phyloP scores from a whole-genome alignment of 2,113 vertebrate genomes.

The Nematolebias whitei region DNA sequence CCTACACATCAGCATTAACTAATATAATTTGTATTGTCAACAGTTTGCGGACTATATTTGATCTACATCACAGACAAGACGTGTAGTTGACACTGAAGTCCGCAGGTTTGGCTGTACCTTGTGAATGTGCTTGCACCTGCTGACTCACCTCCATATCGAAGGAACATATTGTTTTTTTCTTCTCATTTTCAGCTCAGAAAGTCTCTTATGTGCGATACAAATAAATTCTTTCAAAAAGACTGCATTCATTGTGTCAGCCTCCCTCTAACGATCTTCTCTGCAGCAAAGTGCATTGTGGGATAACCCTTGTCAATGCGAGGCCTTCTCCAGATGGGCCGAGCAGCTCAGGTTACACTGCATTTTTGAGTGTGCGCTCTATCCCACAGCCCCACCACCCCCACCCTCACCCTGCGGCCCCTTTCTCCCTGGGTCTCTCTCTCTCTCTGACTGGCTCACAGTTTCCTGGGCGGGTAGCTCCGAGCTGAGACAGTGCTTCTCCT shows the following conservation, averaged over 20 bases:
- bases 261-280: conserved; percentile 70
- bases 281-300: conserved; percentile 82
- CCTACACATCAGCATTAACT: conserved; percentile 67
- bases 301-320: conserved; percentile 72
- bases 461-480: conserved; percentile 55
- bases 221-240: conserved; percentile 68
- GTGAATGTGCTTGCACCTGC: conserved; percentile 23
- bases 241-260: conserved; percentile 60
- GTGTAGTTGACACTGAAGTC: not conserved
- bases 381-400: conserved; percentile 32
- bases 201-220: conserved; percentile 51
- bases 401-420: conserved; percentile 32
- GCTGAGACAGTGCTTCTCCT: conserved; percentile 71
- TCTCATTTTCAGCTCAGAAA: conserved; percentile 14
- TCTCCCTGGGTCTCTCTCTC: conserved; percentile 19
- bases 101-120: no score
- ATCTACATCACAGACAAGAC: conserved; percentile 32
- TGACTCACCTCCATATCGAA: conserved; percentile 9
- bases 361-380: conserved; percentile 70
- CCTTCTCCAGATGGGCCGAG: conserved; percentile 79
- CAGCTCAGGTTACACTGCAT: conserved; percentile 80
- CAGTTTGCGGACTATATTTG: conserved; percentile 49
- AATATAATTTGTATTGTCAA: conserved; percentile 77
- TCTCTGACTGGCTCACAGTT: conserved; percentile 28
- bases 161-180: conserved; percentile 1